These are phyloP conservation scores for Drosophila nasuta DNA, from an alignment of 1,140 invertebrate species.

Conservation along the genomic window DNA sequence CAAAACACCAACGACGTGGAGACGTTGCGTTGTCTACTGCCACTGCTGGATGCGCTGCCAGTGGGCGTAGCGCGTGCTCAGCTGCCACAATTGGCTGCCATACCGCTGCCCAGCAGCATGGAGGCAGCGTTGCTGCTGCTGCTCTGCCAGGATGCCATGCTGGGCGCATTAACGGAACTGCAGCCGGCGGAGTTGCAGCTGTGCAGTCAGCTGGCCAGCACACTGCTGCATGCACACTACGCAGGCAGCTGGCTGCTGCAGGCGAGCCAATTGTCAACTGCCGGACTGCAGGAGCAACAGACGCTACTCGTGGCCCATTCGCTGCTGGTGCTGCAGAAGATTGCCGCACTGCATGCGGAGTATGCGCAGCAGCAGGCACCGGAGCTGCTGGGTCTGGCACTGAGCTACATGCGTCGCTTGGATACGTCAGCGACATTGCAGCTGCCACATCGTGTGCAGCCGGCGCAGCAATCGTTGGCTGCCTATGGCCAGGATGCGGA, in stretches of 20 bases:
- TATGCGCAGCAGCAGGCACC: slow-evolving; percentile 75
- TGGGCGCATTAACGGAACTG: not conserved
- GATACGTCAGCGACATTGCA: slow-evolving; percentile 77
- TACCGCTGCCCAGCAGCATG: slow-evolving; percentile 13
- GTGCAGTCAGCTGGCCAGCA: slow-evolving; percentile 23
- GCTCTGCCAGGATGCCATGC: slow-evolving; percentile 53
- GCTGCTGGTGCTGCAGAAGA: slow-evolving; percentile 56
- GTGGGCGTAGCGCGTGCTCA: not conserved
- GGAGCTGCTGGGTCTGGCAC: slow-evolving; percentile 86
- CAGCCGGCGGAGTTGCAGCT: slow-evolving; percentile 5
- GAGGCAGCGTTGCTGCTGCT: slow-evolving; percentile 50
- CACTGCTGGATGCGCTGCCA: slow-evolving; percentile 42
- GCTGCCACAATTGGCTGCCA: slow-evolving; percentile 27
- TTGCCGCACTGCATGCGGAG: slow-evolving; percentile 29
- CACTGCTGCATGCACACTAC: slow-evolving; percentile 47
- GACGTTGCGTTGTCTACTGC: slow-evolving; percentile 35
- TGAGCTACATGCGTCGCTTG: slow-evolving; percentile 86
- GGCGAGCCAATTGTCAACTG: no score
- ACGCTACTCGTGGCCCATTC: slow-evolving; percentile 44
- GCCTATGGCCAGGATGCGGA: slow-evolving; percentile 65
- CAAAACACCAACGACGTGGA: not conserved
- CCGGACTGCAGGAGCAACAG: slow-evolving; percentile 19
- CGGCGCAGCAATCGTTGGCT: slow-evolving; percentile 85
- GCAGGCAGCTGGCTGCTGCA: slow-evolving; percentile 57
- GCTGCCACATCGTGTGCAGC: slow-evolving; percentile 85